These are phyloP conservation scores for Popillia japonica DNA, from an alignment of 1,140 invertebrate genomes.

Conservation along the genomic window DNA sequence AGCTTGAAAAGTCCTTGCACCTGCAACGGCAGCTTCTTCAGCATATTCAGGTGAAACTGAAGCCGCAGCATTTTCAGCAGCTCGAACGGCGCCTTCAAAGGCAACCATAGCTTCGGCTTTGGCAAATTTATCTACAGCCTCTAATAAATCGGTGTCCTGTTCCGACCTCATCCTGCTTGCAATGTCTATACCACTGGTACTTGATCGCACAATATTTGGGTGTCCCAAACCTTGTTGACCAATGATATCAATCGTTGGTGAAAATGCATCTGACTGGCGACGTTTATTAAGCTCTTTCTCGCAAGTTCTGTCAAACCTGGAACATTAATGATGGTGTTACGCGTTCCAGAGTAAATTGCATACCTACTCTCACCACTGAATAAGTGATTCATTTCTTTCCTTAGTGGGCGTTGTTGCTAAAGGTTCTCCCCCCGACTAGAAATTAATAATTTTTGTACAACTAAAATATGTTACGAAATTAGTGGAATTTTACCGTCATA, in stretches of 20 bases:
- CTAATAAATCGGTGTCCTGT: conserved; percentile 56
- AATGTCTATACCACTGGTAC: conserved; percentile 56
- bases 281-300: conserved; percentile 56
- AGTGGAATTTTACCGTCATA: background rate
- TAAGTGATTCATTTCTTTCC: background rate
- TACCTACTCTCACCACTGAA: conserved; percentile 11
- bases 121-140: conserved; percentile 58
- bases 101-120: conserved; percentile 58
- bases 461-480: background rate
- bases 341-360: background rate
- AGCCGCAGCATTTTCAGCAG: conserved; percentile 58
- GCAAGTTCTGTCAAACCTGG: conserved; percentile 55
- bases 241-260: conserved; percentile 35
- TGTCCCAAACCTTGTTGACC: conserved; percentile 37
- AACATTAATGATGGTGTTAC: conserved; percentile 29
- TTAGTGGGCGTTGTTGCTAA: background rate
- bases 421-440: conserved; percentile 1
- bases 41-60: conserved; percentile 58
- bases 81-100: conserved; percentile 59
- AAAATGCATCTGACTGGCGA: conserved; percentile 34
- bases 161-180: conserved; percentile 47
- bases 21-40: conserved; percentile 60
- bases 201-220: conserved; percentile 49
- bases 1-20: conserved; percentile 55
- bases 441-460: background rate